Conservation (phyloP, 2,888 invertebrate species). For the Lamproptera curius region DNA sequence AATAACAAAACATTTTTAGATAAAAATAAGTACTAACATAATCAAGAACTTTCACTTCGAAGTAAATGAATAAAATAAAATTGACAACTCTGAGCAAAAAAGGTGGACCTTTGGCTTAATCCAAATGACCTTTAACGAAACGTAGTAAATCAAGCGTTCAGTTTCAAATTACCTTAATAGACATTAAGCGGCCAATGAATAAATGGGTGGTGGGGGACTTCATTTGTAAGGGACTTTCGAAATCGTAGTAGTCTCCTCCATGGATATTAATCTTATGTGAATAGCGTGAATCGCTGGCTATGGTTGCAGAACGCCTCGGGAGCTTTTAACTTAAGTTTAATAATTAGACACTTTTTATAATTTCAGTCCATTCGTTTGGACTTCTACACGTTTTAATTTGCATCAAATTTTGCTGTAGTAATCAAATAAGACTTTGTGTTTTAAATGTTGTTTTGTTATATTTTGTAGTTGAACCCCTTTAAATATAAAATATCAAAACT, state of each 20-base stretch:
- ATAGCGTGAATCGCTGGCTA: neutral
- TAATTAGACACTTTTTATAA: neutral
- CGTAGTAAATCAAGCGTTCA: constrained; percentile 49
- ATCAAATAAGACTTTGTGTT: neutral
- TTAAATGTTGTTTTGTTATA: neutral
- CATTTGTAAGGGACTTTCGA: constrained; percentile 24
- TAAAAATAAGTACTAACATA: no score
- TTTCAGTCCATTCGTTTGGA: neutral
- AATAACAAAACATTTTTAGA: no score
- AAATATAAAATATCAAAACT: no score
- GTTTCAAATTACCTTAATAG: constrained; percentile 46
- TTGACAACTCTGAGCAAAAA: no score
- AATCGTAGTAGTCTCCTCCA: constrained; percentile 15
- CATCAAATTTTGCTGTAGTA: neutral
- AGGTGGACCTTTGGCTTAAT: neutral
- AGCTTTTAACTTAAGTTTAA: no score
- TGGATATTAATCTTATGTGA: neutral
- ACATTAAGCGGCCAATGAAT: constrained; percentile 48
- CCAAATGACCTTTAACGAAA: constrained; percentile 42
- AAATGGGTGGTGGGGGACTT: constrained; percentile 26
- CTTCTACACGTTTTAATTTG: neutral
- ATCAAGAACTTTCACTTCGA: no score
- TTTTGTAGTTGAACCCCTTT: neutral
- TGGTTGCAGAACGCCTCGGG: no score
- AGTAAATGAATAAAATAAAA: no score